Base-by-base conservation (phyloP, 2,797 vertebrate genomes). In the Rhodeus uyekii region DNA sequence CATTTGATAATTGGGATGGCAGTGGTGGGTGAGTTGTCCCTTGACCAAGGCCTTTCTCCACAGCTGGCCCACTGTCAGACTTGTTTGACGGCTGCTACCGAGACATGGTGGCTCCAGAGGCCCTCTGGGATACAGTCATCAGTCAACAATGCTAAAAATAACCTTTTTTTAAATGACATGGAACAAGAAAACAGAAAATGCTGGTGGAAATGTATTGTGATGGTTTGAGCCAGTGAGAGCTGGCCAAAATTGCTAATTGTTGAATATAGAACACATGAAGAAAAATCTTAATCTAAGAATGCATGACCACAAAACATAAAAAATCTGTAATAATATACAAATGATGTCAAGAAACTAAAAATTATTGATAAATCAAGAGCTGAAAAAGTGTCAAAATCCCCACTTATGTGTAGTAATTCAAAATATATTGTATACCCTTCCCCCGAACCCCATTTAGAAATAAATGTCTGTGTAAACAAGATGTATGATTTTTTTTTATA, bases 1-100 rank as follows among this genome's bases (percentile, higher is more conserved):
- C 84, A 85, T 82, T 89, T 88, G 90, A 90, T 94, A 94, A 94
- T 93, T 94, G 92, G 91, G 88, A n/a, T 87, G 82, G 89, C 84
- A 14, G 69, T 88, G 88, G 79, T n/a, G 89, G 85, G 88, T 88
- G 80, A 89, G 85, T 81, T 82, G 88, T 90, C 90, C 86, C 50
- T 90, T 88, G 88, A 87, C 10, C 77, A 82, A 89, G 27, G 89
- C 63, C 72, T 73, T 77, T 84, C 80, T 80, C 73, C 86, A 84
- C 85, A 88, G 87, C 87, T 82, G 85, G 85, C 86, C 88, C 85
- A 88, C 87, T 67, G 82, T 81, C 87, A 82, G 81, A 87, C 86
- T 86, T 89, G 90, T 85, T 83, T 91, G 92, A 93, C 90, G 92
- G 91, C 86, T 90, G 90, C 89, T 38, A 82, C 71, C 77, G 84